Percentiles rank a stretch among this genome's conserved stretches.
Conservation (phyloP, 2,113 vertebrate species). For the Cathartes aura region DNA sequence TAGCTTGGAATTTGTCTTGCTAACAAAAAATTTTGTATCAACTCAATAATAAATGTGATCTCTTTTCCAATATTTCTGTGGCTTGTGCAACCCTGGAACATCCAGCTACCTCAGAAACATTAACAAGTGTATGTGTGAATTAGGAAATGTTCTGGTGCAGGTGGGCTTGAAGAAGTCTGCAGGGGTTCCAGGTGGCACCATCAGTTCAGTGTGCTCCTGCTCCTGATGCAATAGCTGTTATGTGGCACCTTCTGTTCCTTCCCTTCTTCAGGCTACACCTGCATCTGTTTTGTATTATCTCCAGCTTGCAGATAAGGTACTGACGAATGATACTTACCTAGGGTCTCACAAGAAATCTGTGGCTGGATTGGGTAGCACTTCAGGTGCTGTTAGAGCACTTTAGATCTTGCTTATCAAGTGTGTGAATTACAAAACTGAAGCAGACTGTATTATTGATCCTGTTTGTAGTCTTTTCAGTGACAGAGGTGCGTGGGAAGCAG, state of each 20-base stretch:
- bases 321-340: background rate
- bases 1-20: background rate
- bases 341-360: background rate
- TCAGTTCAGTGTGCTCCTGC: background rate
- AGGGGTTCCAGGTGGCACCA: background rate
- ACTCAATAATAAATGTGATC: background rate
- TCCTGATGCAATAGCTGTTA: background rate
- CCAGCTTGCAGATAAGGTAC: background rate
- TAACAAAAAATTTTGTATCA: background rate
- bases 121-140: rapidly evolving
- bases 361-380: background rate
- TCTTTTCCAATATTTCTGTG: background rate
- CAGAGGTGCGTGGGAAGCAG: background rate
- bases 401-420: background rate
- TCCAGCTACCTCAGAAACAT: background rate
- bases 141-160: background rate
- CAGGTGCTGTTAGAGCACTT: background rate
- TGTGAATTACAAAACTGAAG: background rate
- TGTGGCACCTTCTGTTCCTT: background rate
- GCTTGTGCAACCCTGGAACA: background rate
- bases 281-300: background rate
- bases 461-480: background rate
- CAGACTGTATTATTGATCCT: background rate
- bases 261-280: background rate
- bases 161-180: background rate